phyloP scores from a whole-genome alignment of 2,888 invertebrate genomes.

The Mythimna lalbum region DNA sequence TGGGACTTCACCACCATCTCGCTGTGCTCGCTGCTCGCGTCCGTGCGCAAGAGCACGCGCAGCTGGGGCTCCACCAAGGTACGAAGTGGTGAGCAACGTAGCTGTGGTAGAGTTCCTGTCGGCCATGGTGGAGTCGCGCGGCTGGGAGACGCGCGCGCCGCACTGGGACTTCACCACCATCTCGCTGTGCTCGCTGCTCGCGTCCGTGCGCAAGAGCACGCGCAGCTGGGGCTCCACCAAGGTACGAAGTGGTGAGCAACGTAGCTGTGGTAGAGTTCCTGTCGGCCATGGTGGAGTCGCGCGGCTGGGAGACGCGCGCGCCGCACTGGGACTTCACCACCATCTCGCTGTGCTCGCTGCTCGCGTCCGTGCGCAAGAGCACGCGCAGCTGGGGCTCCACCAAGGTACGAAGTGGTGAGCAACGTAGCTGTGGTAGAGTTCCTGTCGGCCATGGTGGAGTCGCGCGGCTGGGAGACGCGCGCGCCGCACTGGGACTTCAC shows the following conservation, averaged over 20 bases:
- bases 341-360: too few species aligned
- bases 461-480: slow-evolving; percentile 74
- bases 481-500: too few species aligned
- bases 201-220: slow-evolving; percentile 85
- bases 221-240: slow-evolving; percentile 85
- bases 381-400: too few species aligned
- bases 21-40: slow-evolving; percentile 92
- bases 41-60: slow-evolving; percentile 80
- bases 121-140: slow-evolving; percentile 61
- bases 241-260: slow-evolving; percentile 81
- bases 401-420: too few species aligned
- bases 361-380: too few species aligned
- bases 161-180: slow-evolving; percentile 95
- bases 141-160: slow-evolving; percentile 80
- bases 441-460: slow-evolving; percentile 63
- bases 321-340: too few species aligned
- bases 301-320: slow-evolving; percentile 77
- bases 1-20: slow-evolving; percentile 95
- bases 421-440: slow-evolving; percentile 70
- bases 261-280: slow-evolving; percentile 69
- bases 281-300: slow-evolving; percentile 55
- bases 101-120: slow-evolving; percentile 67
- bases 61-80: slow-evolving; percentile 90
- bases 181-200: slow-evolving; percentile 92
- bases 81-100: slow-evolving; percentile 70